phyloP scores from a whole-genome alignment of 2,888 invertebrate species.

The Tachina grossa region DNA sequence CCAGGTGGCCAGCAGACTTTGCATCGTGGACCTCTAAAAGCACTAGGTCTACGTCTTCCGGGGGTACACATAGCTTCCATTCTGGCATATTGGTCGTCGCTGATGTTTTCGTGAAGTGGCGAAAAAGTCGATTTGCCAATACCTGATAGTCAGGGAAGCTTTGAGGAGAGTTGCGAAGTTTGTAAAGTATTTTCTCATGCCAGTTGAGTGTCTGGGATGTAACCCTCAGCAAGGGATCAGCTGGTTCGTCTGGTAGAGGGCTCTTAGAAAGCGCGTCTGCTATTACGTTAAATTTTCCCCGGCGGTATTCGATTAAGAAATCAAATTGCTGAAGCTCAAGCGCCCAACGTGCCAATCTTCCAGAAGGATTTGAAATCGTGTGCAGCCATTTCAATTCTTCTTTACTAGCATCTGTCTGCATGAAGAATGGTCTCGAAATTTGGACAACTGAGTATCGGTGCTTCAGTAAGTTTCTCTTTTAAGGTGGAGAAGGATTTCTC shows the following conservation, averaged over 20 bases:
- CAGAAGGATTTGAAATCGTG: conserved; percentile 51
- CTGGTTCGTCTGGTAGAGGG: not conserved
- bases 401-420: conserved; percentile 55
- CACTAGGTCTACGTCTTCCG: no score
- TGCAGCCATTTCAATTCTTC: no score
- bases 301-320: conserved; percentile 48
- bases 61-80: not conserved
- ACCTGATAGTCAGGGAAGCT: not conserved
- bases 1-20: no score
- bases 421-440: conserved; percentile 30
- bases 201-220: not conserved
- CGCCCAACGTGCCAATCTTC: conserved; percentile 64
- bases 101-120: not conserved
- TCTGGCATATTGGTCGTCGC: not conserved
- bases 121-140: not conserved
- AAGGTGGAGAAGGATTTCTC: not conserved
- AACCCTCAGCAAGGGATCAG: not conserved
- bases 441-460: conserved; percentile 10
- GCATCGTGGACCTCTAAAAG: no score
- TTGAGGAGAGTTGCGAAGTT: not conserved
- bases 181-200: not conserved
- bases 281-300: conserved; percentile 40
- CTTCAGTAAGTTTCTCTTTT: not conserved
- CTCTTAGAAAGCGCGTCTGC: conserved; percentile 53
- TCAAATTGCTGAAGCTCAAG: conserved; percentile 59